Percentiles rank a stretch among this genome's conserved stretches.
These are phyloP conservation scores for Ormia ochracea DNA, from an alignment of 2,888 invertebrate species.

Conservation along the genomic window DNA sequence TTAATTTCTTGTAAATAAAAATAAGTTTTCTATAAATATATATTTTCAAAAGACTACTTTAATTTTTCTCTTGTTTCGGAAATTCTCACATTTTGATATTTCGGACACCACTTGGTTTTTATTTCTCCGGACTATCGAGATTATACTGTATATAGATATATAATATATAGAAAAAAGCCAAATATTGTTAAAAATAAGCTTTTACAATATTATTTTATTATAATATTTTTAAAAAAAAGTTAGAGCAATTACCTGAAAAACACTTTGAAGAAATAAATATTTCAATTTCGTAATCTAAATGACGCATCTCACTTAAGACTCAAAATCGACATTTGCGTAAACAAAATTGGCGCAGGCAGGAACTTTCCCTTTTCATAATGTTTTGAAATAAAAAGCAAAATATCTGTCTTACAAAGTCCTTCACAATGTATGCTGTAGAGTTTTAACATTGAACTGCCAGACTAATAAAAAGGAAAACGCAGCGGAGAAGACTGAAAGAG, in stretches of 20 bases:
- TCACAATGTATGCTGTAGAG: conserved; percentile 38
- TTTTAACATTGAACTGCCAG: conserved; percentile 46
- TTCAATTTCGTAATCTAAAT: background rate
- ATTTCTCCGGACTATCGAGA: too few species aligned
- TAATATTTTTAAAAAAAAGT: background rate
- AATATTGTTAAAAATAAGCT: too few species aligned
- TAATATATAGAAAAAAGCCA: too few species aligned
- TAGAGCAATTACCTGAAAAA: background rate
- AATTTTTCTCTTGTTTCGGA: too few species aligned
- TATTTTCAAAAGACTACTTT: too few species aligned
- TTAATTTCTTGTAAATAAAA: too few species aligned
- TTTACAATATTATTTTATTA: too few species aligned
- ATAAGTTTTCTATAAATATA: too few species aligned
- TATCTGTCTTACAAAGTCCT: conserved; percentile 7
- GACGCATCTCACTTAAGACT: background rate
- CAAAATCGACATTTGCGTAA: conserved; percentile 4
- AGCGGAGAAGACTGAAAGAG: background rate
- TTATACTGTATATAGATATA: too few species aligned
- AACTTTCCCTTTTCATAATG: conserved; percentile 44
- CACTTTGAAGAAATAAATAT: background rate
- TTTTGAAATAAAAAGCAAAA: conserved; percentile 4
- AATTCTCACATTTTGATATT: too few species aligned
- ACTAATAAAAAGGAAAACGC: background rate
- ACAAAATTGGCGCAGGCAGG: background rate
- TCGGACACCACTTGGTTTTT: too few species aligned